Base-by-base conservation (phyloP, 2,888 invertebrate species). In the Mellilla xanthometata region DNA sequence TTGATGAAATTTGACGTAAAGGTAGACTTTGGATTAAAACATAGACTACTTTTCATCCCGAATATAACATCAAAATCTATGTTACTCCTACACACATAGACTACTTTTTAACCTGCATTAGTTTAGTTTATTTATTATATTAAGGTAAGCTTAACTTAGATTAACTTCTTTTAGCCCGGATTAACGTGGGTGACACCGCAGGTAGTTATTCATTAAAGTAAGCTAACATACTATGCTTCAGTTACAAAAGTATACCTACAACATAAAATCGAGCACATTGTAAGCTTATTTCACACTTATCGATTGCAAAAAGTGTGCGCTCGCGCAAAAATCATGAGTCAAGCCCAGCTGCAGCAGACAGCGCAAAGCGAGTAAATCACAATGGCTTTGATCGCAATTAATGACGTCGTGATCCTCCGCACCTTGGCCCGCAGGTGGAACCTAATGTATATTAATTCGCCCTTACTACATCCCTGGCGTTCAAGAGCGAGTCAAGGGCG, bases 321-420 rank as follows among this genome's bases (percentile, higher is more conserved):
- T 42, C 65, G 54, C 56, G 60, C 67, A 68, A 65, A 69, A 70
- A 65, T 64, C 69, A 65, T 84, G 83, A 81, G 71, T 85, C 84
- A 85, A 76, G 71, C 69, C 83, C 87, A 87, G 78, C 83, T 86
- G 86, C 76, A 64, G 67, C 60, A 64, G 72, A 68, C 60, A 68
- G 19, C n/a, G 24, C 24, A 8, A 61, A 60, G 59, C 65, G 65
- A 78, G 81, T 84, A 86, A 84, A 87, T 86, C 86, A 85, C 81
- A 70, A 55, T 70, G 73, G 60, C 58, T 50, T 62, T 61, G 65
- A 57, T 59, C 62, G 76, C 76, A 84, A 83, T 85, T 82, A 81
- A 79, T 70, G 76, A 68, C 66, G 61, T 60, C 66, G 71, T 65
- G 72, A 69, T 68, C 70, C 48, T 49, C 40, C 35, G 46, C 57